Conservation (phyloP, 2,888 invertebrate genomes). For the Noctuana brunneofusca region DNA sequence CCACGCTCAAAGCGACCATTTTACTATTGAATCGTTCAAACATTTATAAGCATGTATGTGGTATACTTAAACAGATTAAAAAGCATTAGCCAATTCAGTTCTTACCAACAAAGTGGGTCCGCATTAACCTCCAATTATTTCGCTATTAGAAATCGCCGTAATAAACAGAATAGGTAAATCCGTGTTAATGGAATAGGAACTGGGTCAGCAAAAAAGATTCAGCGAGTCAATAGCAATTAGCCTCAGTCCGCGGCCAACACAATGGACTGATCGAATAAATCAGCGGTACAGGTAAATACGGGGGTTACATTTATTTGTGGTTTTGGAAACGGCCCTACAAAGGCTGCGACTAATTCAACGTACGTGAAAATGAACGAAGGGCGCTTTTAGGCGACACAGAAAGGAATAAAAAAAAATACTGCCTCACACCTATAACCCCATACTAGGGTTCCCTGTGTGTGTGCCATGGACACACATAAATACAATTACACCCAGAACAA, state of each 20-base stretch:
- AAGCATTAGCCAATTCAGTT: background rate
- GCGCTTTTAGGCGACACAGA: no score
- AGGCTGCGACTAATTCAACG: no score
- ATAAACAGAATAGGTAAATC: conserved; percentile 34
- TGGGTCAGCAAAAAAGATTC: conserved; percentile 35
- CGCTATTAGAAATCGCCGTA: conserved; percentile 3
- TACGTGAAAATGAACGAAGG: no score
- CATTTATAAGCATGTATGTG: background rate
- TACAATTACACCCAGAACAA: no score
- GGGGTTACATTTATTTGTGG: conserved; percentile 35
- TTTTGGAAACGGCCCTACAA: background rate
- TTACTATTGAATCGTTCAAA: background rate
- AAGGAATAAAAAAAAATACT: no score
- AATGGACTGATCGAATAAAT: conserved; percentile 35
- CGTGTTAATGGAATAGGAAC: conserved; percentile 32
- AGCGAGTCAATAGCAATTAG: conserved; percentile 39
- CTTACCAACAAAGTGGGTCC: background rate
- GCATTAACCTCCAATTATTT: conserved; percentile 1
- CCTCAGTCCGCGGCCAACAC: conserved; percentile 35
- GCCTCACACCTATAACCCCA: no score
- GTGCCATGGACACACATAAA: no score
- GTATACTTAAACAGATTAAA: background rate
- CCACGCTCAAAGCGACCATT: background rate
- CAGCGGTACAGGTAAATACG: conserved; percentile 15
- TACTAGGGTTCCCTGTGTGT: no score